Percentiles rank a stretch among this genome's conserved stretches.
Evolutionary conservation across 2,797 vertebrate species (phyloP).

Genomic region (Notolabrus celidotus): DNA sequence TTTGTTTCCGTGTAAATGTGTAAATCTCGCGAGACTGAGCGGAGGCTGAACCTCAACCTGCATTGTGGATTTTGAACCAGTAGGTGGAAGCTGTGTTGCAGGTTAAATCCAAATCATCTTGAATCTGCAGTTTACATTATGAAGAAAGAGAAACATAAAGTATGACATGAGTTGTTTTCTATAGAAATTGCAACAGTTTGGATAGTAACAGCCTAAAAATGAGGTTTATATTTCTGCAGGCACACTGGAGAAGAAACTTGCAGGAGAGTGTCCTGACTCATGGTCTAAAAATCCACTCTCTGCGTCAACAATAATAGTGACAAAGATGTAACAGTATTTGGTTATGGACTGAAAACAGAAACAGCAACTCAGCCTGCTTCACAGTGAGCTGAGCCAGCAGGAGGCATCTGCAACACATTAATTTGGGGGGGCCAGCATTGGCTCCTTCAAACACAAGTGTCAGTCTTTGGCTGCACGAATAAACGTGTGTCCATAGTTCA

Average conservation of each 20-base stretch:
- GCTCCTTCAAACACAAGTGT: too few species aligned
- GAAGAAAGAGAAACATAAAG: too few species aligned
- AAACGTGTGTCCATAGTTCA: not conserved
- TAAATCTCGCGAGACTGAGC: slow-evolving; percentile 68
- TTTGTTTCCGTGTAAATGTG: slow-evolving; percentile 28
- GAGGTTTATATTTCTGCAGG: too few species aligned
- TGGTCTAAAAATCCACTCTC: slow-evolving; percentile 16
- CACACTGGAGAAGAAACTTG: too few species aligned
- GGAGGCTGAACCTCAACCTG: not conserved
- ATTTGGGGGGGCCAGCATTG: too few species aligned
- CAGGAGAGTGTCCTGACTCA: not conserved
- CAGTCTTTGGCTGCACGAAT: slow-evolving; percentile 2
- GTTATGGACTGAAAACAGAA: slow-evolving; percentile 23
- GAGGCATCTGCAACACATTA: slow-evolving; percentile 74
- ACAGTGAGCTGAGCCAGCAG: slow-evolving; percentile 45
- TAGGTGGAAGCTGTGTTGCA: slow-evolving; percentile 34
- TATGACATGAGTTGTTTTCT: too few species aligned
- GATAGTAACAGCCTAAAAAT: too few species aligned
- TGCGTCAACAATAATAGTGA: slow-evolving; percentile 37
- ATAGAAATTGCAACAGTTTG: too few species aligned
- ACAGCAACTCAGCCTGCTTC: slow-evolving; percentile 11
- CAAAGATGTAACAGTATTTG: slow-evolving; percentile 21
- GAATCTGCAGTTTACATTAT: too few species aligned
- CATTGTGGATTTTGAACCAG: not conserved
- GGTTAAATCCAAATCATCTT: too few species aligned